Evolutionary conservation across 2,113 vertebrate species (phyloP).

Genomic region (Leptobrachium ailaonicum): DNA sequence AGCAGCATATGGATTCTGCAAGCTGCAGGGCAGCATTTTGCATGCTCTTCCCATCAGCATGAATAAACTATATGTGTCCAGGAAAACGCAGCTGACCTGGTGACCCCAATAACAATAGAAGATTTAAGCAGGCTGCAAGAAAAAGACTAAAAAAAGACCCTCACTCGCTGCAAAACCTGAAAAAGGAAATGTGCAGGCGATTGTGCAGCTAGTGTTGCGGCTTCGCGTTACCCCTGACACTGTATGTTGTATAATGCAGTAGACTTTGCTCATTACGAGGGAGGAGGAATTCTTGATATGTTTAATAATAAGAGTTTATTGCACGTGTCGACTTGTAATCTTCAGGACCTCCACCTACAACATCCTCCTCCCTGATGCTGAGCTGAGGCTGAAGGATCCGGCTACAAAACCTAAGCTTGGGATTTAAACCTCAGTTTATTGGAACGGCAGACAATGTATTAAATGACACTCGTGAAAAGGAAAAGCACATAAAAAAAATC

Average conservation of each 20-base stretch:
- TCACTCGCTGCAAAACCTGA: not conserved
- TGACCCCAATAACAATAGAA: no score
- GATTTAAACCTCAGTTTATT: conserved; percentile 45
- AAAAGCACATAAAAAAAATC: not conserved
- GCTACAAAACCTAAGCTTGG: conserved; percentile 4
- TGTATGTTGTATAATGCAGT: not conserved
- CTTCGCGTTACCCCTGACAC: conserved; percentile 13
- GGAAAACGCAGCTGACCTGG: no score
- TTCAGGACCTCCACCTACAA: conserved; percentile 16
- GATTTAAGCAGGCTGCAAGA: not conserved
- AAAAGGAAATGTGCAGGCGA: not conserved
- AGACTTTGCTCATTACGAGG: conserved; percentile 33
- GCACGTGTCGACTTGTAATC: conserved; percentile 34
- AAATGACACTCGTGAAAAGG: not conserved
- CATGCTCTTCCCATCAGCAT: no score
- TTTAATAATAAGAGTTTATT: conserved; percentile 44
- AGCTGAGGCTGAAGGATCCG: conserved; percentile 5
- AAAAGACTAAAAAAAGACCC: not conserved
- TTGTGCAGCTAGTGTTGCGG: not conserved
- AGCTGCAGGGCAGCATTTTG: no score
- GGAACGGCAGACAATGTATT: conserved; percentile 28
- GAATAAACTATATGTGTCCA: no score
- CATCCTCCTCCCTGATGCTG: conserved; percentile 26
- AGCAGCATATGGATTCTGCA: no score
- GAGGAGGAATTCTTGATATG: conserved; percentile 36